These are phyloP conservation scores for Okapia johnstoni DNA, from an alignment of 2,113 vertebrate species.

Conservation along the genomic window DNA sequence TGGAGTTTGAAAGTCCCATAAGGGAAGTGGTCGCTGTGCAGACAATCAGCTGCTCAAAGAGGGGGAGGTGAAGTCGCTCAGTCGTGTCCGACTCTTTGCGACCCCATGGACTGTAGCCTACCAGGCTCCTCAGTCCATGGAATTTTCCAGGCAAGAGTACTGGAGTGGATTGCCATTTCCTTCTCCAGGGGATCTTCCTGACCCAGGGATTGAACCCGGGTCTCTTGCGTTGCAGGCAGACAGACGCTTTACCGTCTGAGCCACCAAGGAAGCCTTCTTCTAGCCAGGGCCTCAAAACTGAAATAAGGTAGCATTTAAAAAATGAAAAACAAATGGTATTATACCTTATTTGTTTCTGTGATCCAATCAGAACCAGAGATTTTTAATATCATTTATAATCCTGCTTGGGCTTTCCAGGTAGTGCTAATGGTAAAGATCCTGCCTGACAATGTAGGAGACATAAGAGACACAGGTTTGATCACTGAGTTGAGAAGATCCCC, in stretches of 20 bases:
- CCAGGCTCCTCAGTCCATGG: too few relatives aligned
- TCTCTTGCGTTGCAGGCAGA: too few relatives aligned
- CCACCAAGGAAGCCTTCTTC: too few relatives aligned
- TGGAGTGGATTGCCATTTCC: too few relatives aligned
- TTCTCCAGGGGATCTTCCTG: too few relatives aligned
- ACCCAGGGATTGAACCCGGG: too few relatives aligned
- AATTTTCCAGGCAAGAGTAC: too few relatives aligned
- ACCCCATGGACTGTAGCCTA: too few relatives aligned
- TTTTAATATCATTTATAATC: neutral
- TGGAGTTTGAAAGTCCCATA: neutral
- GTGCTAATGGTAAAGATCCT: neutral
- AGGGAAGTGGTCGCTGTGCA: neutral
- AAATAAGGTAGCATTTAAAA: neutral
- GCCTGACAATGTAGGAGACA: neutral
- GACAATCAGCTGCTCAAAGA: neutral
- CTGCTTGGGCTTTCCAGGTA: neutral
- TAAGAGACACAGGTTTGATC: neutral
- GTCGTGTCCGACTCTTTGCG: too few relatives aligned
- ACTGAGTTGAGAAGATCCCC: neutral
- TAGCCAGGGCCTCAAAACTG: neutral
- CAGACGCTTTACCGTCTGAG: too few relatives aligned
- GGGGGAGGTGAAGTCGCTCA: accelerated
- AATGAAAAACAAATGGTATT: neutral
- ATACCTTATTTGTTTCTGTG: neutral
- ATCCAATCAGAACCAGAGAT: neutral